A percentile compares a stretch with the other conserved stretches of the same genome.
These are phyloP conservation scores for Physocephala rufipes DNA, from an alignment of 2,888 invertebrate genomes.

Conservation along the genomic window DNA sequence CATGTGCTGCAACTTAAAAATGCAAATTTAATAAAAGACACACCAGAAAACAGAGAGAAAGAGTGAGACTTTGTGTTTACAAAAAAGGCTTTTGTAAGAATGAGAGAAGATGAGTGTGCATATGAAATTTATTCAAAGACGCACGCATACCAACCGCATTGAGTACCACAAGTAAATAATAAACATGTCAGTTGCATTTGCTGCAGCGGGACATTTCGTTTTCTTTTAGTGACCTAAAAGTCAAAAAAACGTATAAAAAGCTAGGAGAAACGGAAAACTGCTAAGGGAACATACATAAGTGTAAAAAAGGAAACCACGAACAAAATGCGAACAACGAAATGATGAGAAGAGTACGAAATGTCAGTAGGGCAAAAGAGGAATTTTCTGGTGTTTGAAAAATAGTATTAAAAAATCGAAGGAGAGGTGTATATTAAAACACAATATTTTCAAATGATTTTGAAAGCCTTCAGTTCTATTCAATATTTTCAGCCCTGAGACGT, in stretches of 20 bases:
- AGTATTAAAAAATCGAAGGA: too few relatives aligned
- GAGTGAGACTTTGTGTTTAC: constrained; percentile 11
- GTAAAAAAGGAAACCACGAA: constrained; percentile 47
- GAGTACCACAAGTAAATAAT: constrained; percentile 29
- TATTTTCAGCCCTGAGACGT: too few relatives aligned
- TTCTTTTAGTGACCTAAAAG: too few relatives aligned
- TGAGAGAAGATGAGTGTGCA: not conserved
- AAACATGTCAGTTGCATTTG: constrained; percentile 35
- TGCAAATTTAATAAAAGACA: constrained; percentile 26
- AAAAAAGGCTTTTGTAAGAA: not conserved
- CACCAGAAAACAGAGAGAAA: constrained; percentile 1
- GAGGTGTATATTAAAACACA: too few relatives aligned
- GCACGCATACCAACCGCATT: not conserved
- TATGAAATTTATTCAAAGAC: constrained; percentile 9
- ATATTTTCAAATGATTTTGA: too few relatives aligned
- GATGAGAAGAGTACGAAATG: constrained; percentile 53
- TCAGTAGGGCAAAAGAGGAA: constrained; percentile 23
- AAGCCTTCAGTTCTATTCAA: too few relatives aligned
- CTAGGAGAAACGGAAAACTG: constrained; percentile 57
- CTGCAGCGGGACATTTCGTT: constrained; percentile 5
- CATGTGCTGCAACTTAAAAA: constrained; percentile 6
- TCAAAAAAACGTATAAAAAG: constrained; percentile 22
- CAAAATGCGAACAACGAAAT: constrained; percentile 43
- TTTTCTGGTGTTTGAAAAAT: too few relatives aligned
- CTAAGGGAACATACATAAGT: constrained; percentile 41